Base-by-base conservation (phyloP, 2,888 invertebrate genomes). In the Sarcophaga carnaria region DNA sequence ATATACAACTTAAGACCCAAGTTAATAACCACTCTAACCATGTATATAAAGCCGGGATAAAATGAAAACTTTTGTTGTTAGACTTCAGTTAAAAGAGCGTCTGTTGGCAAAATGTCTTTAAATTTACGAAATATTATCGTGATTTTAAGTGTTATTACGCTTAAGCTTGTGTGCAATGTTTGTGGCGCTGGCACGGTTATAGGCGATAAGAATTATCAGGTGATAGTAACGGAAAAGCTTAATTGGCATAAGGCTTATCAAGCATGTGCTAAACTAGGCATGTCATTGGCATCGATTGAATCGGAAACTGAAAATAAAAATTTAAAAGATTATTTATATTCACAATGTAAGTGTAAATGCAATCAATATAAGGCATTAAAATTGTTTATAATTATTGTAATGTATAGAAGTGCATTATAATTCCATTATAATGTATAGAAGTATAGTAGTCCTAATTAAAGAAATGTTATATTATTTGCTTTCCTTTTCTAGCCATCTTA, bases 211-310 rank as follows among this genome's bases (percentile, higher is more conserved):
- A 78, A 66, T 64, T 88, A 86, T 79, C 71, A 67, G 67, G 74
- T 88, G 20, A 76, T 86, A 0, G 77, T 47, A 0, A 59, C 78
- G 10, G n/a, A 66, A 77, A 85, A 67, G 82, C 86, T 82, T 0
- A 89, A 88, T 82, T 90, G 90, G 90, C 89, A 77, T 64, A 80
- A 80, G 37, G 90, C 90, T 2, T 86, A 89, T 63, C 71, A 85
- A 8, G 75, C 87, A 10, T 90, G 90, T 59, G 81, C 79, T 3
- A 78, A 82, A 6, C 59, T 80, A 12, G 88, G 83, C 6, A 88
- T 87, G 70, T 83, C 86, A 0, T 70, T 90, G 79, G 88, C 88
- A 2, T 83, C 85, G 12, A 83, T 90, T n/a, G 79, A 67, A 47
- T 75, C 88, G 20, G 75, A 76, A 0, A 27, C 59, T 11, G 88